These are phyloP conservation scores for Caenorhabditis virilis DNA, from an alignment of 2,888 invertebrate species.

Conservation along the genomic window DNA sequence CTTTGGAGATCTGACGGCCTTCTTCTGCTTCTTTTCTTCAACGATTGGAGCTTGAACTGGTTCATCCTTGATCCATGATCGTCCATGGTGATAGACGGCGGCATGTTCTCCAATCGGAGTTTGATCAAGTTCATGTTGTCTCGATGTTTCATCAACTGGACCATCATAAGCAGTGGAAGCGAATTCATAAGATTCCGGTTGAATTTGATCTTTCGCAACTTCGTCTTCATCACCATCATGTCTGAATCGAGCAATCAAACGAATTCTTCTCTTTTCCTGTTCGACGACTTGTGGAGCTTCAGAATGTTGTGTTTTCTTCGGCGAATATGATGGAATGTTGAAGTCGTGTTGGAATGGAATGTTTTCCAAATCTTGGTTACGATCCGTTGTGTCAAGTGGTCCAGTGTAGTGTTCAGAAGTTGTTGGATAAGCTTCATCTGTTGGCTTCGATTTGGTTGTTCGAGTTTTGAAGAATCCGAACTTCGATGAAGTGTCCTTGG, in stretches of 20 bases:
- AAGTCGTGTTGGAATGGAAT: constrained; percentile 19
- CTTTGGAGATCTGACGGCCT: constrained; percentile 23
- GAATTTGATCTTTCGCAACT: no score
- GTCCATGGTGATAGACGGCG: constrained; percentile 32
- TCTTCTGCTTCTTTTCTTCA: no score
- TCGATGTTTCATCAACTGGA: constrained; percentile 12
- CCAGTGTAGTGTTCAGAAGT: constrained; percentile 20
- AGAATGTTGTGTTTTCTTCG: neutral
- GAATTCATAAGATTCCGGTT: constrained; percentile 20
- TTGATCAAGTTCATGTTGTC: constrained; percentile 17
- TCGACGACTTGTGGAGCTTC: constrained; percentile 2
- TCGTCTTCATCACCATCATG: constrained; percentile 43
- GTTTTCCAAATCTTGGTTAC: constrained; percentile 17
- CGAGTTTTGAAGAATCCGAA: constrained; percentile 33
- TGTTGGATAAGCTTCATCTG: constrained; percentile 10
- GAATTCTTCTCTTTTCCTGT: constrained; percentile 7
- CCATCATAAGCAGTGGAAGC: constrained; percentile 21
- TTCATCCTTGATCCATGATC: constrained; percentile 13
- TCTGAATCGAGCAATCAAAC: constrained; percentile 30
- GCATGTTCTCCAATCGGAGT: constrained; percentile 27
- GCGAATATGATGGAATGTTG: constrained; percentile 11
- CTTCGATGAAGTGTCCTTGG: constrained; percentile 2
- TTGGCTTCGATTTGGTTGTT: neutral
- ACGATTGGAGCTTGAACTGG: no score
- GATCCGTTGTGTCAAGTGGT: constrained; percentile 15